Evolutionary conservation across 2,888 invertebrate species (phyloP), one percentile per base, ranked within the genome.

Genomic region (Lordiphosa fenestrarum): DNA sequence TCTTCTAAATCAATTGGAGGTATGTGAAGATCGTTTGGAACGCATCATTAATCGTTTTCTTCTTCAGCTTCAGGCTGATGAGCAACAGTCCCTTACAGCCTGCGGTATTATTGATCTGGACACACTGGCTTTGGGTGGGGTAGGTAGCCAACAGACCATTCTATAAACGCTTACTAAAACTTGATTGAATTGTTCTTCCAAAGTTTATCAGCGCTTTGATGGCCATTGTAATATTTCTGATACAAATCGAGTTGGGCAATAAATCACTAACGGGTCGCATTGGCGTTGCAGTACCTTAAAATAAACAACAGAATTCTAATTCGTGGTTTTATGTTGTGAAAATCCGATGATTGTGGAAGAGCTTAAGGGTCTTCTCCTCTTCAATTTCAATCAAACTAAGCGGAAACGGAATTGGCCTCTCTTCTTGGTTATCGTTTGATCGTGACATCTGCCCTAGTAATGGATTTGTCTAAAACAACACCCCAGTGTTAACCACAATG

Each of bases 191-290:
- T 6, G 5, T 1, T 19, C 30, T 9, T 12, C 51, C 47, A 0
- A 66, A 88, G 88, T 71, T 88, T 35, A 57, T 76, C 49, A 81
- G 77, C 30, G 84, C 78, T 9, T 49, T 88, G 51, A 66, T 82
- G 38, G 69, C 73, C 52, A 87, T 85, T 65, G 80, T 88, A 12
- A 85, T 86, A 64, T 88, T 88, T 51, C 76, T 88, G 0, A 76
- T 87, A 44, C 88, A 88, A 77, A 82, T 87, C 38, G 87, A 88
- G 52, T 64, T 88, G 57, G 84, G 84, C 30, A 81, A 71, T 49
- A 68, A 73, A 52, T 73, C 78, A 5, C 51, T 86, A 55, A 72
- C 70, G 49, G 71, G 63, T 49, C 52, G 3, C 52, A 21, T 21
- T 55, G 62, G 55, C 35, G 44, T 35, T 46, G 50, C 21, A 33